phyloP scores from a whole-genome alignment of 1,140 invertebrate genomes.

The Cotesia glomerata region DNA sequence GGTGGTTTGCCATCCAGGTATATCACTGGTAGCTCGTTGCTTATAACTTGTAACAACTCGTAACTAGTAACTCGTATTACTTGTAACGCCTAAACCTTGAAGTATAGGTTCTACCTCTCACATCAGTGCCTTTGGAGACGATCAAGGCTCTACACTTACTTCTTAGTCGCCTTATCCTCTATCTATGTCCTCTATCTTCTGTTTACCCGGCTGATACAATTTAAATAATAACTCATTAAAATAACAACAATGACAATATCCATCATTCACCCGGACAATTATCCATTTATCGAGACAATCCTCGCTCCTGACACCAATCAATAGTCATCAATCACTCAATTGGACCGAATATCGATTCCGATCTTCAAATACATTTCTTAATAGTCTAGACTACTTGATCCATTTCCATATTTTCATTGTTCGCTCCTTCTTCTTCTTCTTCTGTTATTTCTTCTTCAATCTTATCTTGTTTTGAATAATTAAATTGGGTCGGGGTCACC shows the following conservation, averaged over 20 bases:
- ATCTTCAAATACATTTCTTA: no score
- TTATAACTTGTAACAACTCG: no score
- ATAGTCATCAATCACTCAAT: no score
- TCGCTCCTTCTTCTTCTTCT: not conserved
- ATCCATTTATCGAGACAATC: no score
- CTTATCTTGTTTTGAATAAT: not conserved
- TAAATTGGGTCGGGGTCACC: conserved; percentile 33
- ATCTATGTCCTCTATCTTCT: not conserved
- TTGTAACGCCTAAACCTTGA: conserved; percentile 14
- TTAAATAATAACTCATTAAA: not conserved
- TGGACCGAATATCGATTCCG: no score
- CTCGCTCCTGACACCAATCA: no score
- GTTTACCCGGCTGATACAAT: not conserved
- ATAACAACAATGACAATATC: not conserved
- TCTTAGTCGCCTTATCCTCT: not conserved
- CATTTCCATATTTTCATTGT: not conserved
- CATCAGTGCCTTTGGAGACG: not conserved
- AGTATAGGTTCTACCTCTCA: conserved; percentile 16
- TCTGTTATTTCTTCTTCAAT: not conserved
- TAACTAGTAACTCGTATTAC: not conserved
- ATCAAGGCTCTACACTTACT: conserved; percentile 4
- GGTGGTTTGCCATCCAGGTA: not conserved
- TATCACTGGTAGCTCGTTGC: no score
- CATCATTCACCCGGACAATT: no score
- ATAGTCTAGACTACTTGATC: no score